Evolutionary conservation across 2,797 vertebrate species (phyloP).

Genomic region (Sebastes glaucus): DNA sequence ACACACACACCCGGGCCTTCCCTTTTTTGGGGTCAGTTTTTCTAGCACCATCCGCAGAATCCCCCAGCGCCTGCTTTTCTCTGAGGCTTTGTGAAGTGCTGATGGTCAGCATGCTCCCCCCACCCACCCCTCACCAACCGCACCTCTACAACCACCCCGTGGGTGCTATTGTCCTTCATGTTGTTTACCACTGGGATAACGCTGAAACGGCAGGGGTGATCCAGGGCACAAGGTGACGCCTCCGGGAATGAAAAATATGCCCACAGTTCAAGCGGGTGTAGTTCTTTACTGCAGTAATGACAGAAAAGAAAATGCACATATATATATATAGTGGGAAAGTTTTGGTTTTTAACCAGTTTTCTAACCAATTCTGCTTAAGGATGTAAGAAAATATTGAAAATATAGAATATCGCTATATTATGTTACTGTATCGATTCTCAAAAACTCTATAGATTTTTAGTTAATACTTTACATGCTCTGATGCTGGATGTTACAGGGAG

Average conservation of each 20-base stretch:
- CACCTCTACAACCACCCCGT: conserved; percentile 24
- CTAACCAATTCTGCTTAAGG: not conserved
- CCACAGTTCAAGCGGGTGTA: not conserved
- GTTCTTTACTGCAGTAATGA: not conserved
- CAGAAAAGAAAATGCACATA: not conserved
- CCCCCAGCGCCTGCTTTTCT: conserved; percentile 60
- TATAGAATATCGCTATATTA: no score
- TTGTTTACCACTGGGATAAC: conserved; percentile 69
- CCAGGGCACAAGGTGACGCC: conserved; percentile 40
- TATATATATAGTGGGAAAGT: no score
- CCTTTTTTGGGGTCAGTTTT: conserved; percentile 52
- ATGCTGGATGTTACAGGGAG: no score
- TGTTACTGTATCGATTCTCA: no score
- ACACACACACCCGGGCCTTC: conserved; percentile 2
- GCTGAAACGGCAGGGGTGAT: conserved; percentile 68
- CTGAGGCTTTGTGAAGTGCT: conserved; percentile 78
- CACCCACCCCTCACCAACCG: not conserved
- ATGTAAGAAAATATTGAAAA: no score
- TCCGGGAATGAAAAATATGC: conserved; percentile 6
- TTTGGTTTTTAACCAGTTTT: not conserved
- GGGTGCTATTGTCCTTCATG: conserved; percentile 62
- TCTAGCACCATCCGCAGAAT: conserved; percentile 69
- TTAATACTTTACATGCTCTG: no score
- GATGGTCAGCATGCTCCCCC: conserved; percentile 73
- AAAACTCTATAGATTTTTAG: no score